Percentiles rank a stretch among this genome's conserved stretches.
Evolutionary conservation across 2,888 invertebrate species (phyloP).

Genomic region (Sarcophaga carnaria): DNA sequence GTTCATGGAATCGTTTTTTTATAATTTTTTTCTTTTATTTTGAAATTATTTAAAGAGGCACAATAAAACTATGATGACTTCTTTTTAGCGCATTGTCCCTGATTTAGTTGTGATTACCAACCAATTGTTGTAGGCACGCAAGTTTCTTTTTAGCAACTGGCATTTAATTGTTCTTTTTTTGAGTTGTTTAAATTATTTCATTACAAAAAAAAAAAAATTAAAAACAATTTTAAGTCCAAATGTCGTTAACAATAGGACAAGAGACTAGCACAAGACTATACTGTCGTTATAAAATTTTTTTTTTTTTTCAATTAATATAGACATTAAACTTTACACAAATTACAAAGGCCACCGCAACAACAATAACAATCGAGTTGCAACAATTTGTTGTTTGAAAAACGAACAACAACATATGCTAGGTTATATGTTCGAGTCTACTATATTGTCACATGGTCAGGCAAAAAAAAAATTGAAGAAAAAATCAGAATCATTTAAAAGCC

Average conservation of each 20-base stretch:
- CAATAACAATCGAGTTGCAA: constrained; percentile 4
- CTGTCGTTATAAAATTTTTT: too few relatives aligned
- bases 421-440: background rate
- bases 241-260: constrained; percentile 8
- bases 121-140: background rate
- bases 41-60: too few relatives aligned
- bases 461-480: constrained; percentile 16
- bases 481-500: constrained; percentile 20
- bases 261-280: background rate
- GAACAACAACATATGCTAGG: constrained; percentile 23
- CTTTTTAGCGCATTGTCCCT: background rate
- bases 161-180: too few relatives aligned
- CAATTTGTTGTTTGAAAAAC: constrained; percentile 27
- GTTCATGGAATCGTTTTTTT: too few relatives aligned
- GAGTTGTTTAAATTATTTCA: too few relatives aligned
- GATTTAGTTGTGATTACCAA: background rate
- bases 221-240: constrained; percentile 43
- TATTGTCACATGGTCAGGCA: constrained; percentile 49
- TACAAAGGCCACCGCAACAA: background rate
- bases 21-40: too few relatives aligned
- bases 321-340: constrained; percentile 34
- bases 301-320: constrained; percentile 17
- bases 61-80: too few relatives aligned
- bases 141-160: background rate
- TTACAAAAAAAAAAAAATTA: constrained; percentile 5